Evolutionary conservation across 1,140 invertebrate genomes (phyloP), one percentile per base, ranked within the genome.

Genomic region (Penaeus japonicus): DNA sequence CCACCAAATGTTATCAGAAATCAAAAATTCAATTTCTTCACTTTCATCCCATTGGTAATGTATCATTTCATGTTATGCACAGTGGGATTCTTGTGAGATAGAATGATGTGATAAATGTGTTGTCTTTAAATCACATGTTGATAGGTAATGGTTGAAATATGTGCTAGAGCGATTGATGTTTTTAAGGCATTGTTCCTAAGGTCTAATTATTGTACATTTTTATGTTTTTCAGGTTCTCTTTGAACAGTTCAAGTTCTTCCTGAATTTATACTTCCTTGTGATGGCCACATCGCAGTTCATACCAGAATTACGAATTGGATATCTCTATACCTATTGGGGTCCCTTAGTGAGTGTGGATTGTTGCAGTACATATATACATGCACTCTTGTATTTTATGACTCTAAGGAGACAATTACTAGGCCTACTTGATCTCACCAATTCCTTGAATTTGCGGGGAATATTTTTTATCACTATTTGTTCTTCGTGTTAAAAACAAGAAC

Each of bases 241-340:
- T 94, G 97, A 99, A 93, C 99, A 99, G 93, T 99, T 99, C 93
- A 98, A 98, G 92, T 99, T 99, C 93, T 99, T 99, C 93, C 94
- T 99, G 75, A 99, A 99, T 94, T 93, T 99, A 17, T 99, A 99
- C 92, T 99, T 99, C 93, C 94, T 99, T 70, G 94, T 99, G 62
- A 99, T 99, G 98, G 98, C 99, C 4, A 95, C 96, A 32, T 98
- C 97, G 91, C 99, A 99, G 92, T 99, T 99, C 92, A 97, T 99
- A 92, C 97, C 98, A 53, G 97, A 97, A 91, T 96, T 99, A 89
- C 94, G 97, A 91, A 98, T 99, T 92, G 98, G 99, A 12, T 99
- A 99, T 93, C 94, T 99, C 7, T 99, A 99, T 92, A 99, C 99
- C 20, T 99, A 99, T 93, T 99, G 99, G 99, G 98, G 98, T 90